These are phyloP conservation scores for Cheilosia grossa DNA, from an alignment of 2,888 invertebrate genomes.

Conservation along the genomic window DNA sequence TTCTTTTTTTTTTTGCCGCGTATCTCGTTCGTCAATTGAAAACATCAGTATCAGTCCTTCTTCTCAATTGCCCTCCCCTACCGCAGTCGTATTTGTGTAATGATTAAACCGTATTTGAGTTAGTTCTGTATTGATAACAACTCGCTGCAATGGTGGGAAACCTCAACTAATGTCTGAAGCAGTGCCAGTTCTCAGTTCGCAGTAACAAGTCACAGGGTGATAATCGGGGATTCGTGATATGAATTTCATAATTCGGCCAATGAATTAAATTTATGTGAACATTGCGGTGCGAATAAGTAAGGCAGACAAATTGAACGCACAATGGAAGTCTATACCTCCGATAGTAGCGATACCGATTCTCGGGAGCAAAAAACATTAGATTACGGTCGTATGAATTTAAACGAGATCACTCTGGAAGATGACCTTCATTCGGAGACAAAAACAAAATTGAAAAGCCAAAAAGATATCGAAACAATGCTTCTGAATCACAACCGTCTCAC, in stretches of 20 bases:
- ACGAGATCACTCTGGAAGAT: slow-evolving; percentile 85
- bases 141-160: neutral
- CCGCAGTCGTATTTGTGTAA: neutral
- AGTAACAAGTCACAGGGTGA: neutral
- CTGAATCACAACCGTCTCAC: slow-evolving; percentile 94
- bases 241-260: slow-evolving; percentile 11
- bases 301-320: slow-evolving; percentile 22
- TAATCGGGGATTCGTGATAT: slow-evolving; percentile 17
- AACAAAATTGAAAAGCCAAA: slow-evolving; percentile 82
- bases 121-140: slow-evolving; percentile 10
- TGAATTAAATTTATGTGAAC: neutral
- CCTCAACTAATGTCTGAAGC: neutral
- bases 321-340: slow-evolving; percentile 93
- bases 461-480: slow-evolving; percentile 88
- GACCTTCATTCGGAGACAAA: slow-evolving; percentile 84
- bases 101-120: neutral
- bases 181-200: slow-evolving; percentile 32
- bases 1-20: no score
- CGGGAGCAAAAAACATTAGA: slow-evolving; percentile 89
- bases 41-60: no score
- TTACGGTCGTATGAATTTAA: slow-evolving; percentile 85
- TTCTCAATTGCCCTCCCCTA: neutral
- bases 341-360: slow-evolving; percentile 92
- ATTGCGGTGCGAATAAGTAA: neutral
- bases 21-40: no score